Base-by-base conservation (phyloP, 2,888 invertebrate species). In the Candidula unifasciata region DNA sequence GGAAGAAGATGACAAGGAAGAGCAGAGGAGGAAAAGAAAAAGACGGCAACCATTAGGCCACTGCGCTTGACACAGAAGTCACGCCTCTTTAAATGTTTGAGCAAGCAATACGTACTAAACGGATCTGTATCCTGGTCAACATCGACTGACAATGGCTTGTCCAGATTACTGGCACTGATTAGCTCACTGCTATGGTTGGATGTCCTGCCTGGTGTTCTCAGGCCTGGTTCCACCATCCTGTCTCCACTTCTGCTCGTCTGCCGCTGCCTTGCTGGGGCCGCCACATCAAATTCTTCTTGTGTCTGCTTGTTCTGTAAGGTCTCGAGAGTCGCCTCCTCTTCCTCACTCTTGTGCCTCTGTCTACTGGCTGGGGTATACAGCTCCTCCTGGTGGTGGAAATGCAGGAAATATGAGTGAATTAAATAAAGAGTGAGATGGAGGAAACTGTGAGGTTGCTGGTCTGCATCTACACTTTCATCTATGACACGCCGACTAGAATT, bases 111-210 rank as follows among this genome's bases (percentile, higher is more conserved):
- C 83, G 77, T 24, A 85, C 85, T 68, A 77, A 84, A 27, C 52
- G 84, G 57, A 27, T 69, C 78, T 60, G 83, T 16, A 33, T 69
- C 79, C 5, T 79, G 60, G 0, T 81, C 81, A 66, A 85, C 85
- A 78, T 85, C 85, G 2, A 85, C 85, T 37, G 81, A 85, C 33
- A 85, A 44, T 18, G 85, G 85, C 64, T 81, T 71, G 33, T 85
- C 85, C 57, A 85, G 33, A 21, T 71, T 81, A 30, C 69, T 81
- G 44, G 85, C 81, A 44, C 77, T 71, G 10, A 76, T 74, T 0
- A 64, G n/a, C 30, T 80, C 84, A 35, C 80, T 83, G 21, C 54
- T 71, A 30, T 78, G 69, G 21, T 71, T 83, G 27, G 73, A 69
- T 69, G 60, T 57, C 52, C 73, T 83, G 74, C 73, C 54, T 18